Evolutionary conservation across 2,797 vertebrate genomes (phyloP), one percentile per base, ranked within the genome.

Genomic region (Enteromius mattozi): DNA sequence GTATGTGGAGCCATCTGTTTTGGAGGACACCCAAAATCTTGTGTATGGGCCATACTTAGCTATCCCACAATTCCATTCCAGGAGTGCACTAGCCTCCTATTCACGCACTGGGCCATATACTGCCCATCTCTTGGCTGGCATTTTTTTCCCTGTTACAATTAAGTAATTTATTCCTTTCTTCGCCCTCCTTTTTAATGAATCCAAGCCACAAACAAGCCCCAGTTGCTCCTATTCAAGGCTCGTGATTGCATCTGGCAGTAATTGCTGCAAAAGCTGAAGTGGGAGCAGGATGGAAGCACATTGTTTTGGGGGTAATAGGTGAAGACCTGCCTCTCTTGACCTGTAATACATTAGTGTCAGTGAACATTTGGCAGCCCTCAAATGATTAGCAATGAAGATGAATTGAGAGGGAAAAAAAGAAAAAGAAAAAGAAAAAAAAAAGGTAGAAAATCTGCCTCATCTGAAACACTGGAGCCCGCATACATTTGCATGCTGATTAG

Each of bases 401-500:
- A 96, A 96, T 96, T 95, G 95, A 95, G 96, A 94, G 95, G 95
- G 94, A 93, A 94, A 95, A 87, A 89, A 90, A 86, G 85, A 61
- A 78, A 84, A 68, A 63, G 66, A 94, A 94, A 79, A 68, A 72
- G 68, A 94, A 94, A 72, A 86, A 84, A 87, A 87, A 89, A 89
- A 86, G 88, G 86, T 88, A 95, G 95, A 85, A 96, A 96, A 96
- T 96, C 95, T 95, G 96, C 95, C 95, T 97, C 96, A 94, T 96
- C 95, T 96, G 95, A 96, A 96, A 96, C 94, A 92, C 95, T 95
- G 95, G 94, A 94, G 95, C 95, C 88, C 68, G 96, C 95, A 97
- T 97, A 96, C 93, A 97, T 98, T 97, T 97, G 96, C 97, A 97
- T 98, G 93, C 94, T 97, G 96, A 99, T 98, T 95, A 98, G 97